These are phyloP conservation scores for Styela clava DNA, from an alignment of 23 tunicate genomes.

Conservation along the genomic window DNA sequence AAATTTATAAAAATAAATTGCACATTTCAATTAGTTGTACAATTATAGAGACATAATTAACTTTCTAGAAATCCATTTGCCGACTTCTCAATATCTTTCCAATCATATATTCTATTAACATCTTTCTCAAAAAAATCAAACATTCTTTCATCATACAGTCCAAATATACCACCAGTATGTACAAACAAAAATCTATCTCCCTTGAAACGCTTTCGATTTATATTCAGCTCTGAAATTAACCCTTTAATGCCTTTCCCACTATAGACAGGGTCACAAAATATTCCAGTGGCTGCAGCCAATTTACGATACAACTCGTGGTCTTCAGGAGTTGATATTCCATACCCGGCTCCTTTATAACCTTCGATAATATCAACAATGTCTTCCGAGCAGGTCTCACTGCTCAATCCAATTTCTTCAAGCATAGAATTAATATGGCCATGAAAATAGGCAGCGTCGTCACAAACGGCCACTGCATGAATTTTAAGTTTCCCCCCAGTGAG, in stretches of 20 bases:
- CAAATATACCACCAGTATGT: slow-evolving; percentile 77
- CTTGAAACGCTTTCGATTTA: slow-evolving; percentile 55
- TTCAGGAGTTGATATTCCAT: slow-evolving; percentile 63
- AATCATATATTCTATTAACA: background rate
- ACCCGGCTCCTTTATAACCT: slow-evolving; percentile 94
- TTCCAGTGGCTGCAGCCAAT: slow-evolving; percentile 59
- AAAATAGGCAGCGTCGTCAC: slow-evolving; percentile 75
- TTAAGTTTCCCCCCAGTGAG: slow-evolving; percentile 59
- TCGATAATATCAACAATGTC: slow-evolving; percentile 87
- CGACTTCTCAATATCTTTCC: slow-evolving; percentile 26
- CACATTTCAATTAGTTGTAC: too few species aligned
- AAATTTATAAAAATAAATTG: too few species aligned
- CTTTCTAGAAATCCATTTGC: too few species aligned
- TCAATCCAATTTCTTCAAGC: slow-evolving; percentile 38
- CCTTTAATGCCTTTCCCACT: slow-evolving; percentile 91
- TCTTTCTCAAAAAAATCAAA: slow-evolving; percentile 5
- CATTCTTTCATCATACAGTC: slow-evolving; percentile 47
- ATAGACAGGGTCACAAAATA: slow-evolving; percentile 89
- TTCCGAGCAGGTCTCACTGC: slow-evolving; percentile 35
- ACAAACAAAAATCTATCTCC: slow-evolving; percentile 75
- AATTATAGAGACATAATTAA: too few species aligned
- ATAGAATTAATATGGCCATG: slow-evolving; percentile 78
- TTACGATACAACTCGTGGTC: slow-evolving; percentile 48
- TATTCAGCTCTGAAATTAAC: slow-evolving; percentile 54
- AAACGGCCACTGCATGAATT: slow-evolving; percentile 81